Evolutionary conservation across 1,140 invertebrate genomes (phyloP).

Genomic region (Holotrichia oblita): DNA sequence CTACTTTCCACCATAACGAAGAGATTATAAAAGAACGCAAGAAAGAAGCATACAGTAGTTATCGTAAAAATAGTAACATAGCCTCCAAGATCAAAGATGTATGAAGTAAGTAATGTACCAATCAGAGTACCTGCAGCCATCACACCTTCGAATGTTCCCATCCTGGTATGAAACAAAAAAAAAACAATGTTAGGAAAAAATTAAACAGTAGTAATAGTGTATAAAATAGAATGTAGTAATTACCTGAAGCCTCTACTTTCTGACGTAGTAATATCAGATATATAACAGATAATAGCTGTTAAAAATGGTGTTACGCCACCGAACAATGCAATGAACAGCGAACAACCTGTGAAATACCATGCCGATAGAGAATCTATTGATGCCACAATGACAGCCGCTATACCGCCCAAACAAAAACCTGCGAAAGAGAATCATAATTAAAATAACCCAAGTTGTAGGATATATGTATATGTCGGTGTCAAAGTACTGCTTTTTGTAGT

Average conservation of each 20-base stretch:
- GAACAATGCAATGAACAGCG: slow-evolving; percentile 48
- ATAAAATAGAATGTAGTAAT: too few relatives aligned
- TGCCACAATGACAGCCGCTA: background rate
- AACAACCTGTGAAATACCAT: slow-evolving; percentile 49
- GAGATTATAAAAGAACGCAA: slow-evolving; percentile 59
- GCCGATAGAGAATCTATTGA: slow-evolving; percentile 47
- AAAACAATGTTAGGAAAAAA: too few relatives aligned
- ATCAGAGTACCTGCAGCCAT: slow-evolving; percentile 41
- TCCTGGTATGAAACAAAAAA: too few relatives aligned
- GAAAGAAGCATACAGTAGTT: slow-evolving; percentile 51
- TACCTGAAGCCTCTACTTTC: slow-evolving; percentile 48
- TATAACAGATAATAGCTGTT: too few relatives aligned
- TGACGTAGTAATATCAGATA: slow-evolving; percentile 42
- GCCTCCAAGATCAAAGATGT: slow-evolving; percentile 63
- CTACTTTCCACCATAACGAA: slow-evolving; percentile 58
- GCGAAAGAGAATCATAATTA: too few relatives aligned
- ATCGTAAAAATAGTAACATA: slow-evolving; percentile 61
- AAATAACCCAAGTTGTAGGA: too few relatives aligned
- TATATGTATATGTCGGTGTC: too few relatives aligned
- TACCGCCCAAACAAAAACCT: background rate
- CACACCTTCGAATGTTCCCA: too few relatives aligned
- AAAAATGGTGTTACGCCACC: too few relatives aligned
- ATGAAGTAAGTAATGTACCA: slow-evolving; percentile 67
- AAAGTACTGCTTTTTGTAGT: too few relatives aligned
- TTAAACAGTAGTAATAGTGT: too few relatives aligned